Evolutionary conservation across 1,140 invertebrate species (phyloP).

Genomic region (Camponotus vicinus): DNA sequence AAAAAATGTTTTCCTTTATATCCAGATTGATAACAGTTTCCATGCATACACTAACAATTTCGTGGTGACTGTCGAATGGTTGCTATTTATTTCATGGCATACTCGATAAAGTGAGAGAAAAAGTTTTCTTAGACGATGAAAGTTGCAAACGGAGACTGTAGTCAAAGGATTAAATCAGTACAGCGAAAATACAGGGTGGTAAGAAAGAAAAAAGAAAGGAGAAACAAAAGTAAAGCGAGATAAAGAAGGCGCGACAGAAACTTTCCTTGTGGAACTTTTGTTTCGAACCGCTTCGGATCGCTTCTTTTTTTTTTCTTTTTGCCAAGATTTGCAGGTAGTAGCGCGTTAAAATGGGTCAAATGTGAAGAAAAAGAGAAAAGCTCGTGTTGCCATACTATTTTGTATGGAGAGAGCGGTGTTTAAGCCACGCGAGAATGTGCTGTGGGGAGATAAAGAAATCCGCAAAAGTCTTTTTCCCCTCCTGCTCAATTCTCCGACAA

Average conservation of each 20-base stretch:
- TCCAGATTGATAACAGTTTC: not conserved
- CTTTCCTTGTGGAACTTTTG: constrained; percentile 32
- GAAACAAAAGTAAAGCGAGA: not conserved
- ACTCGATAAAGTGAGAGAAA: not conserved
- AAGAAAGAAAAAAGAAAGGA: not conserved
- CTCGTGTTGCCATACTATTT: constrained; percentile 22
- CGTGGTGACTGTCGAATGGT: not conserved
- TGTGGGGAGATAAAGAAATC: constrained; percentile 8
- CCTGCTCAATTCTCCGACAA: not conserved
- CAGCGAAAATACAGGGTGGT: not conserved
- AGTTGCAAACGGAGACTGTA: constrained; percentile 13
- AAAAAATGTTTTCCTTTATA: not conserved
- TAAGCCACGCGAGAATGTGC: constrained; percentile 20
- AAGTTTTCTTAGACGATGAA: not conserved
- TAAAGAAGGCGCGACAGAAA: constrained; percentile 5
- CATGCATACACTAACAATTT: not conserved
- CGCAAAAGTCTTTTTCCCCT: not conserved
- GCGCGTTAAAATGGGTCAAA: constrained; percentile 32
- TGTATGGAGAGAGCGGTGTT: not conserved
- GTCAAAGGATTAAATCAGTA: constrained; percentile 37
- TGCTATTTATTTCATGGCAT: not conserved
- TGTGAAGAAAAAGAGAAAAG: not conserved
- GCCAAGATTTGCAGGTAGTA: not conserved
- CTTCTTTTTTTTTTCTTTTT: not conserved
- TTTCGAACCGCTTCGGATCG: constrained; percentile 5